Evolutionary conservation across 2,797 vertebrate species (phyloP).

Genomic region (Anguilla anguilla): DNA sequence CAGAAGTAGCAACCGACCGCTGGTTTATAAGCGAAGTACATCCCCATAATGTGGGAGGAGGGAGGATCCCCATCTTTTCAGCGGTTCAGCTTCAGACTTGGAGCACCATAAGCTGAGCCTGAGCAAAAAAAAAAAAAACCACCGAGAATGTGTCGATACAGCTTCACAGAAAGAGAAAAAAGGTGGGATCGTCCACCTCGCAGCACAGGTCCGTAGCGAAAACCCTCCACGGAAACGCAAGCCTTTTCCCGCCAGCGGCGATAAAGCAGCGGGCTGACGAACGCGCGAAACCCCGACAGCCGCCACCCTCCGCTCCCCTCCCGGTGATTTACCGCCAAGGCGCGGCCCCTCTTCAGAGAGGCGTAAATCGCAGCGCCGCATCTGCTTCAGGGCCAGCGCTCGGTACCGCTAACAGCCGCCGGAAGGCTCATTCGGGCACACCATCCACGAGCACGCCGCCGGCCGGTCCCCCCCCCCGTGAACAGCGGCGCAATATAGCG

Average conservation of each 20-base stretch:
- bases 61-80: not conserved
- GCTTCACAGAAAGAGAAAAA: not conserved
- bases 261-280: slow-evolving; percentile 52
- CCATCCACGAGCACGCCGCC: too few relatives aligned
- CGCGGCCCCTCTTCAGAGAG: slow-evolving; percentile 51
- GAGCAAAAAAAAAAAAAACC: not conserved
- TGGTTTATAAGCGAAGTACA: not conserved
- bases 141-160: not conserved
- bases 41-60: not conserved
- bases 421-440: slow-evolving; percentile 54
- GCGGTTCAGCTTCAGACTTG: not conserved
- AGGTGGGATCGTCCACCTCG: not conserved
- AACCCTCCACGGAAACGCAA: slow-evolving; percentile 27
- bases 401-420: slow-evolving; percentile 57
- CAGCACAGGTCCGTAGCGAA: not conserved
- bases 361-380: slow-evolving; percentile 58
- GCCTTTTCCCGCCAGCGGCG: not conserved
- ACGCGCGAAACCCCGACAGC: slow-evolving; percentile 55
- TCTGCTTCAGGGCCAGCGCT: slow-evolving; percentile 65
- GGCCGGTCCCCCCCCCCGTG: too few relatives aligned
- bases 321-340: slow-evolving; percentile 61
- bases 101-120: not conserved
- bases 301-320: slow-evolving; percentile 54
- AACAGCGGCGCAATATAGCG: not conserved
- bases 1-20: not conserved